phyloP scores from a whole-genome alignment of 2,113 vertebrate species.

The Bujurquina vittata region DNA sequence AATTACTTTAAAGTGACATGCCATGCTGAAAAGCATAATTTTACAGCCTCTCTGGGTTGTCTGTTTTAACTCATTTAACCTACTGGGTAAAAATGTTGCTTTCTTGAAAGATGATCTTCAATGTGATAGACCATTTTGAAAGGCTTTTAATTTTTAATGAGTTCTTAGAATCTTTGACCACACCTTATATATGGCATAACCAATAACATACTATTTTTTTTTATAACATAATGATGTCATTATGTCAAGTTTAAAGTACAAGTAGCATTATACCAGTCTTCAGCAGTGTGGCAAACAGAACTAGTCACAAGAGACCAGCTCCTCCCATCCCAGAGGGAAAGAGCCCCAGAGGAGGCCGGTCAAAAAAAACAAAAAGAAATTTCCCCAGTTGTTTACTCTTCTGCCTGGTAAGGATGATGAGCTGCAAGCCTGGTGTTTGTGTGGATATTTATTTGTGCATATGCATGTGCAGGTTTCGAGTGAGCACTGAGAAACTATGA shows the following conservation, averaged over 20 bases:
- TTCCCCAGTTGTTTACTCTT: conserved; percentile 21
- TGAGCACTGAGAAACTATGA: not conserved
- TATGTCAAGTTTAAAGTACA: not conserved
- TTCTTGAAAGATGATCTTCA: not conserved
- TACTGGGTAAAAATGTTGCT: not conserved
- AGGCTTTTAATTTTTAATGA: not conserved
- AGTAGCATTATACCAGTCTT: not conserved
- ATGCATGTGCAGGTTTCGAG: not conserved
- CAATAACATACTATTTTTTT: not conserved
- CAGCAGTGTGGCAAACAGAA: conserved; percentile 9
- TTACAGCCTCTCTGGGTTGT: not conserved
- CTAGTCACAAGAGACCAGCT: conserved; percentile 5
- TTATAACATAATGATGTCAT: not conserved
- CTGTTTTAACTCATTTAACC: not conserved
- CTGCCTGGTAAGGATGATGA: not conserved
- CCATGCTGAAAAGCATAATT: not conserved
- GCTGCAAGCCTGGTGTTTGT: not conserved
- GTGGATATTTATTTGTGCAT: not conserved
- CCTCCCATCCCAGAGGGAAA: conserved; percentile 9
- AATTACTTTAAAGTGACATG: not conserved
- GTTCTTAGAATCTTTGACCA: too few relatives aligned
- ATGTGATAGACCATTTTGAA: not conserved
- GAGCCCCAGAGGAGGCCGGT: not conserved
- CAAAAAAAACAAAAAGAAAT: conserved; percentile 35
- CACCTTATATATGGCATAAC: not conserved